Base-by-base conservation (phyloP, 2,888 invertebrate species). In the Agrochola lychnidis region DNA sequence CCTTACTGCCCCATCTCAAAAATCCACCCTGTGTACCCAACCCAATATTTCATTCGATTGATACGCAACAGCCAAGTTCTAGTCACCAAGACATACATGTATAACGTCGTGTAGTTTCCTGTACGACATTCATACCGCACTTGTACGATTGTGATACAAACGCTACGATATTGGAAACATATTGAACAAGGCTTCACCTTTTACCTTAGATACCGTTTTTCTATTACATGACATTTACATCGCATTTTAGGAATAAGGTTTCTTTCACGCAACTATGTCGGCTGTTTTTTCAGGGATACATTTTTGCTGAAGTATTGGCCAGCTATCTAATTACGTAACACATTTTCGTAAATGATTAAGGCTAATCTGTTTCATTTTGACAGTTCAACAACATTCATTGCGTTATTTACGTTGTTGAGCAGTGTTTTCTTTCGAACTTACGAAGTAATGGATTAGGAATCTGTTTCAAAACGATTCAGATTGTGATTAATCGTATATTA, bases 211-310 rank as follows among this genome's bases (percentile, higher is more conserved):
- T 70, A 85, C 51, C 69, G 53, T 56, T 66, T 70, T 61, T 57
- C 64, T 84, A 73, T 70, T 48, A 80, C 51, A 70, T 80, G 59
- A 78, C 83, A 80, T 80, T 80, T 83, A 83, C 79, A 83, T 79
- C 25, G 69, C 67, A 70, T 83, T 67, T 83, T 36, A 57, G 42
- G 56, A 83, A 78, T 83, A 78, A 56, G 66, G 70, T 83, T 80
- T 70, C 53, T 36, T 70, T 80, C 14, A 76, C 45, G 63, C 36
- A 68, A 61, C 36, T n/a, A 30, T 25, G 42, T 19, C 12, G 19
- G 42, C 30, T 66, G 57, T 22, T 40, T 70, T 70, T 78, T 64
- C 9, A 45, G n/a, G 30, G 42, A 25, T 25, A 40, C 14, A 9
- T 57, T 25, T 57, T 51, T 51, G 30, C 59, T 69, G 16, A 51